Conservation (phyloP, 2,888 invertebrate genomes). For the Tachina fera region DNA sequence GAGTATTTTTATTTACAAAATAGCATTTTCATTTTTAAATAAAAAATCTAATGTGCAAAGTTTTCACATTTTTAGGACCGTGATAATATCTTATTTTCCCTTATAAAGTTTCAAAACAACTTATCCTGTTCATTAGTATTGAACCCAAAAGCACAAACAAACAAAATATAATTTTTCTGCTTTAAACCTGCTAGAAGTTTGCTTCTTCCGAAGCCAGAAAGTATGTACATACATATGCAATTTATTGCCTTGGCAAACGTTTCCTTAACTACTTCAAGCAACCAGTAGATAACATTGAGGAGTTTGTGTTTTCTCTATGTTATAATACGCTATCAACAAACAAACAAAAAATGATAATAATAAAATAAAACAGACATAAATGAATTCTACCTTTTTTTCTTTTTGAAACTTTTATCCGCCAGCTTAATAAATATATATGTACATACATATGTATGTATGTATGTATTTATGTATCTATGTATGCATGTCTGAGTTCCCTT, state of each 20-base stretch:
- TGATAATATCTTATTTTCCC: neutral
- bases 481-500: slow-evolving; percentile 54
- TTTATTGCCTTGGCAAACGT: slow-evolving; percentile 23
- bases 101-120: neutral
- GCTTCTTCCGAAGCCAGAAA: slow-evolving; percentile 8
- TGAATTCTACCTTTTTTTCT: slow-evolving; percentile 60
- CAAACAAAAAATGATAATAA: neutral
- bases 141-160: neutral
- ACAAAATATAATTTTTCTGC: neutral
- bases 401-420: slow-evolving; percentile 59
- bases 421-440: slow-evolving; percentile 57
- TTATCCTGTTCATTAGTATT: neutral
- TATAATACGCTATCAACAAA: slow-evolving; percentile 38
- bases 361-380: slow-evolving; percentile 41
- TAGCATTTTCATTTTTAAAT: no score
- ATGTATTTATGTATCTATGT: no score
- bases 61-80: no score
- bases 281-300: slow-evolving; percentile 24
- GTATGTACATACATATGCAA: neutral
- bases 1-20: no score
- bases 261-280: slow-evolving; percentile 32
- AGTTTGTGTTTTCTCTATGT: slow-evolving; percentile 20
- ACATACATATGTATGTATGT: slow-evolving; percentile 19
- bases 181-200: slow-evolving; percentile 22
- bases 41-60: no score